phyloP scores from a whole-genome alignment of 2,797 vertebrate species.

The Hylomyscus alleni region DNA sequence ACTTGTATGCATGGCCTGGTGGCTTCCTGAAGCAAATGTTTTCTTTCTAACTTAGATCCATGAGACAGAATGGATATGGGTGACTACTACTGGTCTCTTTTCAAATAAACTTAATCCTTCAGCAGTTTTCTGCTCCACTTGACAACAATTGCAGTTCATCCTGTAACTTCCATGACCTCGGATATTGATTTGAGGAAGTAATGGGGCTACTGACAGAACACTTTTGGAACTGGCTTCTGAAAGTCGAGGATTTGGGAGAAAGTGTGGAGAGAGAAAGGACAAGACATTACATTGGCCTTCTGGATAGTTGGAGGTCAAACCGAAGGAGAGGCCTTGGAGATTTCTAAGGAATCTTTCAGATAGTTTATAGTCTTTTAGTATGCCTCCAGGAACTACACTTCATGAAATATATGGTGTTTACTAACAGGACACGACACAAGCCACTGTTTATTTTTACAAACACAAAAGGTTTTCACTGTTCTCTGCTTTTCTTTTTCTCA shows the following conservation, averaged over 20 bases:
- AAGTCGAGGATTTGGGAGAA: background rate
- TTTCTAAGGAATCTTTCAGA: constrained; percentile 28
- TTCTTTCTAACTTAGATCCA: background rate
- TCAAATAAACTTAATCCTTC: background rate
- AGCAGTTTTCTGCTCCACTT: constrained; percentile 27
- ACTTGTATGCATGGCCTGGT: background rate
- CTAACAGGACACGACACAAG: background rate
- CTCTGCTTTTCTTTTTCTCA: constrained; percentile 29
- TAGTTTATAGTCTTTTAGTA: background rate
- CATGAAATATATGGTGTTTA: constrained; percentile 21
- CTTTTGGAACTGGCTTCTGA: constrained; percentile 41
- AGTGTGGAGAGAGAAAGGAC: background rate
- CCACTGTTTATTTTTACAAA: background rate
- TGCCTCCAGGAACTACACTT: background rate
- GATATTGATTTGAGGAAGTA: constrained; percentile 7
- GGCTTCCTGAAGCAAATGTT: background rate
- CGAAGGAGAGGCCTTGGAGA: background rate
- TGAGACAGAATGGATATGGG: background rate
- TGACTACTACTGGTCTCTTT: constrained; percentile 37
- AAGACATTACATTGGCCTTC: background rate
- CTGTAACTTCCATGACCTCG: background rate
- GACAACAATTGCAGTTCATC: constrained; percentile 9
- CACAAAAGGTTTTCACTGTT: constrained; percentile 9
- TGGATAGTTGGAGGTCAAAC: constrained; percentile 18
- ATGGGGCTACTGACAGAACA: background rate